Percentiles rank a stretch among this genome's conserved stretches.
phyloP scores from a whole-genome alignment of 2,113 vertebrate species.

The Chauna torquata region DNA sequence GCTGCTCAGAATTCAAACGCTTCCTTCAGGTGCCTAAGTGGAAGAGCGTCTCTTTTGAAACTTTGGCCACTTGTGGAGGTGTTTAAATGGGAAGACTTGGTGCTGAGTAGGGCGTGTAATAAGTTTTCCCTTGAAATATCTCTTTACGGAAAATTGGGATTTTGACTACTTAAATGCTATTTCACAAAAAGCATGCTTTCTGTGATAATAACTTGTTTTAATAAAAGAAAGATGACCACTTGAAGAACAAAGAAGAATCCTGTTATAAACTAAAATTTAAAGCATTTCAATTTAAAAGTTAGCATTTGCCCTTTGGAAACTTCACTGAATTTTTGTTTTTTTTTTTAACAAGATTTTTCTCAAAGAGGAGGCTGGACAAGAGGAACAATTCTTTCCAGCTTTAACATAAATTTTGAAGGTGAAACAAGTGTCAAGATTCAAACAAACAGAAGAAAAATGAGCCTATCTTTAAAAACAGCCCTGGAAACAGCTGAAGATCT shows the following conservation, averaged over 20 bases:
- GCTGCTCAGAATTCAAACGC: conserved; percentile 58
- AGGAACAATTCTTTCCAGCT: conserved; percentile 21
- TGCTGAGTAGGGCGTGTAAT: conserved; percentile 51
- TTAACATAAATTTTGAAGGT: conserved; percentile 35
- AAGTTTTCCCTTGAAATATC: conserved; percentile 63
- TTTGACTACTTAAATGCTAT: conserved; percentile 53
- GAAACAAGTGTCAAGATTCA: conserved; percentile 38
- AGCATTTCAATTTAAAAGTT: conserved; percentile 47
- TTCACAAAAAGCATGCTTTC: conserved; percentile 38
- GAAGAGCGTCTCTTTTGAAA: conserved; percentile 68
- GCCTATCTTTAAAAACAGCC: conserved; percentile 10
- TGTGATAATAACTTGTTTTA: conserved; percentile 35
- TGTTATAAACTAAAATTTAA: conserved; percentile 57
- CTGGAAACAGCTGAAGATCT: conserved; percentile 11
- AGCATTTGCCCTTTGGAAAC: conserved; percentile 56
- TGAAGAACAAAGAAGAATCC: conserved; percentile 48
- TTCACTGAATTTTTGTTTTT: conserved; percentile 31
- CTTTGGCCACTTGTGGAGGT: conserved; percentile 63
- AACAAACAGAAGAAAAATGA: conserved; percentile 59
- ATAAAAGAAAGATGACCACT: conserved; percentile 62
- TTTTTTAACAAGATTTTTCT: conserved; percentile 52
- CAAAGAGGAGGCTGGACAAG: conserved; percentile 42
- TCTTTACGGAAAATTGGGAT: conserved; percentile 50
- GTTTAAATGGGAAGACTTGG: conserved; percentile 56
- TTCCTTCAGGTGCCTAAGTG: conserved; percentile 39